Base-by-base conservation (phyloP, 2,797 vertebrate genomes). In the Liasis olivaceus region DNA sequence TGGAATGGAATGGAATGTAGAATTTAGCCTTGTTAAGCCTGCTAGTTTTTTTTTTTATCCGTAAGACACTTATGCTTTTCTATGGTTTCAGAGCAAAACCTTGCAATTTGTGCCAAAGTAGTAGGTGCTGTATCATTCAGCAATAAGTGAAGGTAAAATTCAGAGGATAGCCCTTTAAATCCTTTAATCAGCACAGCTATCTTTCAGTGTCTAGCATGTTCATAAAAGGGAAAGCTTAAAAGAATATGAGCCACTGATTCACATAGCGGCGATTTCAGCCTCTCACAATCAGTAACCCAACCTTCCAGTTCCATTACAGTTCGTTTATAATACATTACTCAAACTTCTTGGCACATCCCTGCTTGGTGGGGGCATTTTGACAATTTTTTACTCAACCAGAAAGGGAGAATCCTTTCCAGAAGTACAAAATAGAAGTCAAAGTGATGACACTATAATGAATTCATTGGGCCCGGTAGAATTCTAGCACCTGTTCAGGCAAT, bases 251-350 rank as follows among this genome's bases (percentile, higher is more conserved):
- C 47, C 47, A 42, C 36, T 81, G 20, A 81, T 47, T 81, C 36
- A 81, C 72, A 81, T 47, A 81, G 8, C 9, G 11, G 17, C 8
- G 20, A 81, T 81, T 81, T 81, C 20, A 81, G 20, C 8, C 47
- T 47, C 20, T 47, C 20, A 47, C 20, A 47, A 47, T 81, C 72
- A 24, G 8, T 81, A 81, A 20, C 72, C 72, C 42, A 47, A 47
- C 72, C 72, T 47, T 9, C 1, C 26, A 56, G 22, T 20, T 31
- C 51, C 20, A 36, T 22, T 63, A 31, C n/a, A 14, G 81, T 64
- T 91, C 63, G 85, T 93, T 93, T 90, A 92, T 81, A 90, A 60
- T 85, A 58, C 92, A 85, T 93, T 92, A 94, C 8, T 4, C 26
- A 36, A 17, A 3, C 31, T 69, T 69, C n/a, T 54, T 88, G 59